These are phyloP conservation scores for Limnephilus marmoratus DNA, from an alignment of 2,888 invertebrate genomes.

Conservation along the genomic window DNA sequence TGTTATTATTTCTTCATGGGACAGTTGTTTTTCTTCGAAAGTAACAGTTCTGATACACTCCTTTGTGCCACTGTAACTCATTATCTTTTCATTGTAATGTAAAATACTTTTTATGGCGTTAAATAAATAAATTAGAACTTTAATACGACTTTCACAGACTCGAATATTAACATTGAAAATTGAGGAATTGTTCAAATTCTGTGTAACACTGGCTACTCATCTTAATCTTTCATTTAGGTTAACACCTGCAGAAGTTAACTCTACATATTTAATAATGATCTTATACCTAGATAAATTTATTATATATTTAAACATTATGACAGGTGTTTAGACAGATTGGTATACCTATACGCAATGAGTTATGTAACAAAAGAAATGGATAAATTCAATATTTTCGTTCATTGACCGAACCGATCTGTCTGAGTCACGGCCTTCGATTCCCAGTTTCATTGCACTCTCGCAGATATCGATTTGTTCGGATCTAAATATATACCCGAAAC, in stretches of 20 bases:
- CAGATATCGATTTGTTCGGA: not conserved
- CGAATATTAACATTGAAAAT: no score
- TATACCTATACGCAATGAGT: constrained; percentile 6
- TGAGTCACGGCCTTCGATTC: constrained; percentile 34
- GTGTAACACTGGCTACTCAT: no score
- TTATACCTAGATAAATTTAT: not conserved
- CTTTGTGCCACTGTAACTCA: no score
- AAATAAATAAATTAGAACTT: no score
- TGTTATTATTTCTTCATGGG: no score
- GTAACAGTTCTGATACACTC: no score
- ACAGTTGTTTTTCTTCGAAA: no score
- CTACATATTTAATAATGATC: not conserved
- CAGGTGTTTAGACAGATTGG: not conserved
- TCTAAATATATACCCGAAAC: not conserved
- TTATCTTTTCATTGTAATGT: no score
- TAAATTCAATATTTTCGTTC: constrained; percentile 21
- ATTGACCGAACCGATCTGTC: constrained; percentile 14
- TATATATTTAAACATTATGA: not conserved
- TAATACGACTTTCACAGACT: no score
- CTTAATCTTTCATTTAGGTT: not conserved
- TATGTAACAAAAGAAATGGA: not conserved
- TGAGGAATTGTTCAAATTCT: no score
- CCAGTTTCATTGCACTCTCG: not conserved
- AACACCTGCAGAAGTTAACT: not conserved
- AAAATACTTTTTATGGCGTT: no score